Base-by-base conservation (phyloP, 2,888 invertebrate genomes). In the Tinea trinotella region DNA sequence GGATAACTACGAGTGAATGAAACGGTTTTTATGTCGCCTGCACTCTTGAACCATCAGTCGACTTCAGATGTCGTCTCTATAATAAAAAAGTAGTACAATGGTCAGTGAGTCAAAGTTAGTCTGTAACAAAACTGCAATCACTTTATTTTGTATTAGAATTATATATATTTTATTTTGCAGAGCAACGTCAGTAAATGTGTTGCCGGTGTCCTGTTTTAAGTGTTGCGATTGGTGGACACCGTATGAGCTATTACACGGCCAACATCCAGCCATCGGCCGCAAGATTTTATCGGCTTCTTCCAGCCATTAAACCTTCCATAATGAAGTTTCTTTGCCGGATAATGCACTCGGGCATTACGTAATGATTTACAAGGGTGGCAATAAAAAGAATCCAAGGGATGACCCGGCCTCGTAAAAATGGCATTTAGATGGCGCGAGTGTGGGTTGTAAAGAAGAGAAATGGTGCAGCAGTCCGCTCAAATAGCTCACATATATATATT, bases 331-430 rank as follows among this genome's bases (percentile, higher is more conserved):
- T 74, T 73, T 69, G 69, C 62, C 76, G 78, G 81, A 81, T 83
- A 85, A 84, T 84, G 81, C 82, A 83, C 78, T 79, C 72, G 70
- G 71, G 84, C 81, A 81, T 83, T 78, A 81, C 80, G 74, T 83
- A 76, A 84, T 85, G 84, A 85, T 85, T 84, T 85, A 84, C 82
- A 78, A 79, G 80, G 77, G 75, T 69, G 68, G 81, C 82, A 84
- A 83, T 84, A 84, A 84, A 84, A 84, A 83, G 81, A 83, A 83
- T 84, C 82, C 82, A 82, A 82, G 84, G 83, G 83, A 84, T 84
- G 84, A 82, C 77, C 84, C 71, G 65, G 62, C 64, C 64, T 68
- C 67, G 77, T 76, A 79, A 79, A 79, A 79, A 79, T 77, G 66
- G 60, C 62, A 57, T 62, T 63, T 62, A 60, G 60, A 59, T 49